Evolutionary conservation across 2,888 invertebrate species (phyloP), one percentile per base, ranked within the genome.

Genomic region (Keiferia lycopersicella): DNA sequence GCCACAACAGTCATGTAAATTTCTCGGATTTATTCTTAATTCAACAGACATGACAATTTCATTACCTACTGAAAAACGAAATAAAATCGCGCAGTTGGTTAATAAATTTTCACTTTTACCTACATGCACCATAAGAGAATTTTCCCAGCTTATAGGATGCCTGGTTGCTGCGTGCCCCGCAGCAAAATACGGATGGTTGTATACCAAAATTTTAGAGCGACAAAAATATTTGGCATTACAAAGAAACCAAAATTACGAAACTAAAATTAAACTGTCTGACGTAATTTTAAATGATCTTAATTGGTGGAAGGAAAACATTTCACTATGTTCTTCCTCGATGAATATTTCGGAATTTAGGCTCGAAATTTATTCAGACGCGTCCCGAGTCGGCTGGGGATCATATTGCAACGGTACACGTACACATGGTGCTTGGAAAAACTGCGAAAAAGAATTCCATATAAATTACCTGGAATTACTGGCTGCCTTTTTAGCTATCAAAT

Each of bases 331-430:
- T 20, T 11, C 20, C 51, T 11, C 22, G 26, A 53, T n/a, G n/a
- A n/a, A 16, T 11, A 51, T 51, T 34, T 34, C 34, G 6, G 7
- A 64, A 2, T 64, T 60, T 20, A 0, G 0, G 8, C 4, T 64
- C 1, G 64, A 64, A 56, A 66, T 68, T 1, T 62, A 48, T 39
- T 51, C 64, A n/a, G 68, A 68, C 50, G 66, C 68, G 8, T 67
- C 63, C 0, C 34, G 60, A 0, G 64, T 64, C 22, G 68, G 67
- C 39, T 64, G 64, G 64, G 64, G 64, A 0, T 60, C 41, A 12
- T 45, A 11, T 59, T 39, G 63, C 45, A 12, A 22, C 50, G 10
- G 38, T n/a, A 58, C 62, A 39, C 12, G 34, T 30, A 10, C 38
- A 38, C 16, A 45, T 6, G 39, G 67, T 45, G 48, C 26, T 16